Percentiles rank a stretch among this genome's conserved stretches.
Conservation (phyloP, 2,113 vertebrate genomes). For the Lonchura striata region DNA sequence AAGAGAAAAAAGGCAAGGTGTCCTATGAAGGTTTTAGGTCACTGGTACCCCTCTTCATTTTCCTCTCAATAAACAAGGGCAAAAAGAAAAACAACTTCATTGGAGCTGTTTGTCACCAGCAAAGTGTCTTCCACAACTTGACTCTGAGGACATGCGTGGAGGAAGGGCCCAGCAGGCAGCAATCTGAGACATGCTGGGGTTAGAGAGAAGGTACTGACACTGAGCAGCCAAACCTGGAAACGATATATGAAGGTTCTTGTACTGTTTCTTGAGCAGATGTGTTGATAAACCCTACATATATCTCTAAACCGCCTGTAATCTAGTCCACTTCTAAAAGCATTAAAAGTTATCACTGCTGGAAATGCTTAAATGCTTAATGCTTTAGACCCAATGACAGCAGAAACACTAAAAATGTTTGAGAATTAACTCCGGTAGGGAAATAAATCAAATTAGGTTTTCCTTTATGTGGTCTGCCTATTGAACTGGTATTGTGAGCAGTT, state of each 20-base stretch:
- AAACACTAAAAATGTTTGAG: neutral
- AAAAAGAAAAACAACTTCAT: neutral
- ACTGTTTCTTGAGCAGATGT: neutral
- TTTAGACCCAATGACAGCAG: neutral
- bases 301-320: neutral
- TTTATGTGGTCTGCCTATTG: neutral
- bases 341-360: neutral
- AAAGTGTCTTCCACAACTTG: neutral
- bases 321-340: neutral
- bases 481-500: neutral
- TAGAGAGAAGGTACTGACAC: neutral
- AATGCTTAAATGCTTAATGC: neutral
- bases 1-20: neutral
- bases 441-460: neutral
- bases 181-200: fast-evolving
- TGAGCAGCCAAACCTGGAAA: neutral
- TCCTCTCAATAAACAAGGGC: neutral
- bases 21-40: neutral
- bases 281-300: neutral
- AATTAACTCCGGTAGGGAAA: neutral
- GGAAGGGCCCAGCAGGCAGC: neutral
- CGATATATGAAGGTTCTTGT: neutral
- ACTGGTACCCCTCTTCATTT: neutral
- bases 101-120: neutral
- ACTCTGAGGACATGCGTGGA: neutral